These are phyloP conservation scores for Philereme vetulata DNA, from an alignment of 2,888 invertebrate species.

Conservation along the genomic window DNA sequence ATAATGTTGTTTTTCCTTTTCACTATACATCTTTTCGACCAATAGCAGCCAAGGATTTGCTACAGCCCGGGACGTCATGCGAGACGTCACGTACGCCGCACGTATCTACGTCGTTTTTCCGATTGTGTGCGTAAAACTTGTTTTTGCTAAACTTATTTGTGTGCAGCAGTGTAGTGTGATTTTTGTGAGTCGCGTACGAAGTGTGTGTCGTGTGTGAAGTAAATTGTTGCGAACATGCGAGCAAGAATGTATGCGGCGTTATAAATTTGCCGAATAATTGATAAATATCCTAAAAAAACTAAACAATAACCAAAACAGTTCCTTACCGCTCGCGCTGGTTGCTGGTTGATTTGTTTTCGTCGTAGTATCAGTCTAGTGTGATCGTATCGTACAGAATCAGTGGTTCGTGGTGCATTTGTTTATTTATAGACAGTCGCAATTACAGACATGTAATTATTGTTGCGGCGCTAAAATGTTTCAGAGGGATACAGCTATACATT, in stretches of 20 bases:
- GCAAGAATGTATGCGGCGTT: background rate
- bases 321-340: too few relatives aligned
- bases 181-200: too few relatives aligned
- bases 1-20: background rate
- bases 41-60: constrained; percentile 7
- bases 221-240: too few relatives aligned
- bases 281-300: background rate
- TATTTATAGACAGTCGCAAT: constrained; percentile 81
- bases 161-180: background rate
- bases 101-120: background rate
- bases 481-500: constrained; percentile 95
- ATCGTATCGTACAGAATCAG: constrained; percentile 53
- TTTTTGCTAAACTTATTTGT: constrained; percentile 30
- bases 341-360: constrained; percentile 29
- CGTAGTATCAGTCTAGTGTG: constrained; percentile 41
- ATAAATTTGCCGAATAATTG: background rate
- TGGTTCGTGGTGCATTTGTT: constrained; percentile 75
- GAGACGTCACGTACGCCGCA: constrained; percentile 20
- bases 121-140: constrained; percentile 14
- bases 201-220: too few relatives aligned
- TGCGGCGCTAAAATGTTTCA: constrained; percentile 86
- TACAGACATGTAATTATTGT: constrained; percentile 79
- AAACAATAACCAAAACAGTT: too few relatives aligned
- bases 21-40: background rate
- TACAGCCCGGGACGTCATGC: constrained; percentile 11